Evolutionary conservation across 2,888 invertebrate species (phyloP).

Genomic region (Escarpia spicata): DNA sequence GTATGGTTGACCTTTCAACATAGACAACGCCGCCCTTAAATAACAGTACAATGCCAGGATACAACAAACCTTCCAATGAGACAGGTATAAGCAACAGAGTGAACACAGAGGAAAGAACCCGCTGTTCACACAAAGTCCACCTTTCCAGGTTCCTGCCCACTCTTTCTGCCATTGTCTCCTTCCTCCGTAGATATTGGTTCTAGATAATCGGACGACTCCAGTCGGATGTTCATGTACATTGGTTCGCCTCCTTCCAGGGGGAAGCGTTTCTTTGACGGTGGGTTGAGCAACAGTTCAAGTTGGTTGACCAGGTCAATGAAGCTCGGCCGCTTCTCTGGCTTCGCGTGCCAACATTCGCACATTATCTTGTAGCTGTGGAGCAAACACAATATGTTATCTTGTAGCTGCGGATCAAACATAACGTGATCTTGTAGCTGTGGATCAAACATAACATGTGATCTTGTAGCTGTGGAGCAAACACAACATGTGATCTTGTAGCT

Average conservation of each 20-base stretch:
- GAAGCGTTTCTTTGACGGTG: constrained; percentile 33
- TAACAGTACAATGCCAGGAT: neutral
- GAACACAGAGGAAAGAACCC: neutral
- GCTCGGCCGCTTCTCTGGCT: constrained; percentile 40
- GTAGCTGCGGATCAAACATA: neutral
- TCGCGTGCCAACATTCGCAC: constrained; percentile 43
- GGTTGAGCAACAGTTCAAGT: constrained; percentile 43
- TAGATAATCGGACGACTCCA: constrained; percentile 36
- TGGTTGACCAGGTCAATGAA: constrained; percentile 46
- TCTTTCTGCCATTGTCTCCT: neutral
- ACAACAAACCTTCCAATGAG: neutral
- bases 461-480: neutral
- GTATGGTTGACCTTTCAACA: neutral
- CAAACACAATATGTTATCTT: neutral
- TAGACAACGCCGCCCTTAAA: neutral
- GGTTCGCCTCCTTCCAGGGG: constrained; percentile 24
- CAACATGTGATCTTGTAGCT: neutral
- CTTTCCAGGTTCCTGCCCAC: neutral
- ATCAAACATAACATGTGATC: neutral
- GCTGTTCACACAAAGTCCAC: neutral
- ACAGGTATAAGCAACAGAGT: neutral
- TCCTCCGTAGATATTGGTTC: constrained; percentile 30
- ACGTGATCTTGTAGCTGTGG: neutral
- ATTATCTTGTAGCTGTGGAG: constrained; percentile 41
- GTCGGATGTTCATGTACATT: constrained; percentile 36